Base-by-base conservation (phyloP, 2,113 vertebrate species). In the Thinocorus orbignyianus region DNA sequence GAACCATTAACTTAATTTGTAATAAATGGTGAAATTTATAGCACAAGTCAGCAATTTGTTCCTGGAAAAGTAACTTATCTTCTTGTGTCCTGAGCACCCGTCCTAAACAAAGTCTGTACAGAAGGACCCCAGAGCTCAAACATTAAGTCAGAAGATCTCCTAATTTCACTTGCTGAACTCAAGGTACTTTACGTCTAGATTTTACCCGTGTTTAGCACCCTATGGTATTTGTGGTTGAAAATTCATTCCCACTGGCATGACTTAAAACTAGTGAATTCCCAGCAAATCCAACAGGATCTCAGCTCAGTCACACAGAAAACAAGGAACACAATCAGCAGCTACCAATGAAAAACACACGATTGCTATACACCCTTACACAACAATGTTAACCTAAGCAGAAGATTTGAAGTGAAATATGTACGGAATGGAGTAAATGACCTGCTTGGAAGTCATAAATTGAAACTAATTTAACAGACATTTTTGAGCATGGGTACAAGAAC, bases 311-410 rank as follows among this genome's bases (percentile, higher is more conserved):
- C 28, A 28, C 26, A 60, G 52, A 49, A 46, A 83, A n/a, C 9
- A 55, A 81, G 10, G 41, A 72, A 66, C 20, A 22, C 13, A 22
- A 49, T 3, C 46, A 55, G 30, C 64, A 77, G 57, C 39, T 70
- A n/a, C 33, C 49, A 28, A 24, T 44, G 46, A 52, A 42, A 57
- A 69, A 58, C 30, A 58, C 35, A 84, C 23, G 24, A 7, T 44
- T 39, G 39, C 61, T 25, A 35, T 1, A 28, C 1, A 61, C 13
- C 61, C 61, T 51, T 57, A 22, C 4, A 58, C 11, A 23, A 25
- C 0, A 8, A 49, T 19, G 11, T 10, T 16, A 42, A 28, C 5
- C 0, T 2, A 54, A 15, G 37, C 7, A 81, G 25, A 44, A 86
- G 33, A 42, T 7, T 16, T 31, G n/a, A 62, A 61, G 81, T 39